phyloP scores from a whole-genome alignment of 2,797 vertebrate genomes.

The Malacoraja senta region DNA sequence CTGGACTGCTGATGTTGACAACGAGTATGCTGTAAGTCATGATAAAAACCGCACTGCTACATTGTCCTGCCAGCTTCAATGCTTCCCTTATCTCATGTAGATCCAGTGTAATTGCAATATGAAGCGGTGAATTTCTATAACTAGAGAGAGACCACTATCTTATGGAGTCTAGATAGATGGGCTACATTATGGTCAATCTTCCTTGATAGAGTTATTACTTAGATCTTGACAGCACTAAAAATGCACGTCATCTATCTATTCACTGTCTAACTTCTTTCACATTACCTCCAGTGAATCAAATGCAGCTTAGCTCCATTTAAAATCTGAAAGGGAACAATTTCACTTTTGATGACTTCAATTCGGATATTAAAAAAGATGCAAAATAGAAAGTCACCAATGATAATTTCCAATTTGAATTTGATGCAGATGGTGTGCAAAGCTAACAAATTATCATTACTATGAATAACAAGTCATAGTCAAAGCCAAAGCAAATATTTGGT shows the following conservation, averaged over 20 bases:
- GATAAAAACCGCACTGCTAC: neutral
- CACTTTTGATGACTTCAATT: neutral
- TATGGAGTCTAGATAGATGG: constrained; percentile 24
- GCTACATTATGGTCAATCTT: constrained; percentile 36
- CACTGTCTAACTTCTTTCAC: constrained; percentile 11
- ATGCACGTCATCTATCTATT: neutral
- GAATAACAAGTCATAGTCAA: no score
- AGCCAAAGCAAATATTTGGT: no score
- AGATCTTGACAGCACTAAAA: constrained; percentile 22
- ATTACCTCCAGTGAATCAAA: constrained; percentile 16
- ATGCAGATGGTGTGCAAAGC: neutral
- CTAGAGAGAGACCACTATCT: neutral
- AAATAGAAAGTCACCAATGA: neutral
- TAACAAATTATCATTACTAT: neutral
- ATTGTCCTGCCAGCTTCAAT: neutral
- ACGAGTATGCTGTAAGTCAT: neutral
- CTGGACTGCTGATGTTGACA: neutral
- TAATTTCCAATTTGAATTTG: neutral
- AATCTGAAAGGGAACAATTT: constrained; percentile 2
- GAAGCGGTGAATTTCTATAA: constrained; percentile 5
- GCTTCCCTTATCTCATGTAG: neutral
- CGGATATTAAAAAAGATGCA: neutral
- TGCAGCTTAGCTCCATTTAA: neutral
- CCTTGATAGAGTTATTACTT: constrained; percentile 32
- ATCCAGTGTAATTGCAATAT: neutral